Percentiles rank a stretch among this genome's conserved stretches.
Conservation (phyloP, 53 echinoderm and acorn worm species). For the Holothuria leucospilota region DNA sequence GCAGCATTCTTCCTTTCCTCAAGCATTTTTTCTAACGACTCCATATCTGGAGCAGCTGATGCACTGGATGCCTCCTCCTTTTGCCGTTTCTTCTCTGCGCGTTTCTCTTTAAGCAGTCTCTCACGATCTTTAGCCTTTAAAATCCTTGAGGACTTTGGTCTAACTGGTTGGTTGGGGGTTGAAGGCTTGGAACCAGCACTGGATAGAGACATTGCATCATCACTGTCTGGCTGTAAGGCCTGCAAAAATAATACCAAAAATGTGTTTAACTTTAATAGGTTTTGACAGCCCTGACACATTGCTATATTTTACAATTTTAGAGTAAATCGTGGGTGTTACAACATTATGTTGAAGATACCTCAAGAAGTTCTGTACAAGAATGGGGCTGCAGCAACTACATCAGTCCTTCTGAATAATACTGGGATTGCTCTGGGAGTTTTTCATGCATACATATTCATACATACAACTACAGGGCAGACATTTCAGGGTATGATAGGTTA, state of each 20-base stretch:
- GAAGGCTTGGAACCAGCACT: slow-evolving; percentile 55
- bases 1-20: slow-evolving; percentile 48
- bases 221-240: slow-evolving; percentile 72
- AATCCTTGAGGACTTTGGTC: slow-evolving; percentile 64
- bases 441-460: too few species aligned
- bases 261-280: background rate
- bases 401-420: too few species aligned
- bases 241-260: background rate
- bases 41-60: slow-evolving; percentile 94
- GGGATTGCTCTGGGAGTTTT: too few species aligned
- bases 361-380: too few species aligned
- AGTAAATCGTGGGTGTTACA: too few species aligned
- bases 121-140: slow-evolving; percentile 79
- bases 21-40: slow-evolving; percentile 84
- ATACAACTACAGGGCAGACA: too few species aligned
- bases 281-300: too few species aligned
- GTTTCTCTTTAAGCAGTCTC: slow-evolving; percentile 80
- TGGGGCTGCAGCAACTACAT: too few species aligned
- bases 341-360: too few species aligned
- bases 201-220: slow-evolving; percentile 44
- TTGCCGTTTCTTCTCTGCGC: slow-evolving; percentile 58
- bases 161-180: slow-evolving; percentile 41
- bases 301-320: too few species aligned
- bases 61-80: slow-evolving; percentile 67
- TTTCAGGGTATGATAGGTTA: too few species aligned